Percentiles rank a stretch among this genome's conserved stretches.
These are phyloP conservation scores for Brachionus paranguensis DNA, from an alignment of 1,140 invertebrate genomes.

Conservation along the genomic window DNA sequence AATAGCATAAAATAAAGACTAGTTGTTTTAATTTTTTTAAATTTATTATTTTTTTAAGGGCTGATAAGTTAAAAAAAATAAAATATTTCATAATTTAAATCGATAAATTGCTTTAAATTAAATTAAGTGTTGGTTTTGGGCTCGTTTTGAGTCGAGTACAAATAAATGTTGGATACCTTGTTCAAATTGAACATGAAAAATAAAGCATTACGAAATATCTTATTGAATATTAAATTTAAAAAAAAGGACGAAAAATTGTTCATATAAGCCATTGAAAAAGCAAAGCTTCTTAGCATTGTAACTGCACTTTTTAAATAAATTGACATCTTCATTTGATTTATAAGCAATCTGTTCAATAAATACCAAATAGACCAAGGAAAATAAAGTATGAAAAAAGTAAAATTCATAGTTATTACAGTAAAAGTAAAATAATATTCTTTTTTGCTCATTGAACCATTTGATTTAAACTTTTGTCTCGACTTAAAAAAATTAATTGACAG, in stretches of 20 bases:
- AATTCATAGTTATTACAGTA: constrained; percentile 9
- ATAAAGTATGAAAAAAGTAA: constrained; percentile 8
- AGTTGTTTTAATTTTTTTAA: too few relatives aligned
- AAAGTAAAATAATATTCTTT: constrained; percentile 17
- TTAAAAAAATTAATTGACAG: background rate
- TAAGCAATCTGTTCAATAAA: background rate
- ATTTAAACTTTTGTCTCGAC: background rate
- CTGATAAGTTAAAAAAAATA: too few relatives aligned
- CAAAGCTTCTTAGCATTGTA: background rate
- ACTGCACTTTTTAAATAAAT: background rate
- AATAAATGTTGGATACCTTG: background rate
- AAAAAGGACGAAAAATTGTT: constrained; percentile 1
- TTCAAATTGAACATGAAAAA: background rate
- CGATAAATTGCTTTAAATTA: background rate
- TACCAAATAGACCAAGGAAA: constrained; percentile 21
- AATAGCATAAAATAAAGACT: too few relatives aligned
- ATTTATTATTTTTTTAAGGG: too few relatives aligned
- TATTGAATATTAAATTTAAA: background rate
- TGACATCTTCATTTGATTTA: background rate
- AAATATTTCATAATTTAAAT: too few relatives aligned
- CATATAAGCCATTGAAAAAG: constrained; percentile 20
- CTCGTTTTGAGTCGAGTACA: background rate
- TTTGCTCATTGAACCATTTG: background rate
- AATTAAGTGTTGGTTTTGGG: background rate
- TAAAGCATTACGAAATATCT: background rate